Evolutionary conservation across 2,888 invertebrate species (phyloP), one percentile per base, ranked within the genome.

Genomic region (Lepidochitona cinerea): DNA sequence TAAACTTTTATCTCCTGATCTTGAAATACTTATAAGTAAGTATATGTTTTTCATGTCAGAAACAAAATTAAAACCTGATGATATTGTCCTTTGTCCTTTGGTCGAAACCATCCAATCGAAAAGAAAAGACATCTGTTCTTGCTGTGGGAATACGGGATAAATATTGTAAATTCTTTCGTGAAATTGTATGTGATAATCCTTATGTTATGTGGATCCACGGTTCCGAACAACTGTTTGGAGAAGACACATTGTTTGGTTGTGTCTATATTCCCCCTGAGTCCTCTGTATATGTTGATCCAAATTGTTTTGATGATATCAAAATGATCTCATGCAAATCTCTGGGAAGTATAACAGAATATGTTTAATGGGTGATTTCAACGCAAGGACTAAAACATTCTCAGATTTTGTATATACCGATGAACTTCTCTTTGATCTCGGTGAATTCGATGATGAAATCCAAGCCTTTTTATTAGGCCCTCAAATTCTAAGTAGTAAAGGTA

Each of bases 321-420:
- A 59, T 29, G 7, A 59, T 59, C 26, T 59, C 14, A 4, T 4
- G 32, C 18, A 32, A 59, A 2, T 59, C 26, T 26, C 59, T 59
- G 23, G 29, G 14, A 26, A 59, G 4, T 59, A 23, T 59, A 29
- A 23, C 36, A 33, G 36, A 12, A 33, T 66, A 18, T 66, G 66
- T 26, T 32, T 66, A 26, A 66, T 66, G 37, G 66, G 66, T 7
- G 66, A 66, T 2, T 66, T 26, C 12, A 66, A 66, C 36, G 66
- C 66, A 18, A 32, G 66, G 18, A n/a, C 37, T 9, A 66, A 33
- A 36, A 18, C 14, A 18, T n/a, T 66, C 18, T 33, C 5, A 23
- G 37, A 66, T 18, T 7, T 29, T 59, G 12, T 14, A 32, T 23
- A 29, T 23, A 59, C 37, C 36, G 66, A 66, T 35, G 66, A 66